Conservation (phyloP, 2,888 invertebrate species). For the Cepaea hortensis region DNA sequence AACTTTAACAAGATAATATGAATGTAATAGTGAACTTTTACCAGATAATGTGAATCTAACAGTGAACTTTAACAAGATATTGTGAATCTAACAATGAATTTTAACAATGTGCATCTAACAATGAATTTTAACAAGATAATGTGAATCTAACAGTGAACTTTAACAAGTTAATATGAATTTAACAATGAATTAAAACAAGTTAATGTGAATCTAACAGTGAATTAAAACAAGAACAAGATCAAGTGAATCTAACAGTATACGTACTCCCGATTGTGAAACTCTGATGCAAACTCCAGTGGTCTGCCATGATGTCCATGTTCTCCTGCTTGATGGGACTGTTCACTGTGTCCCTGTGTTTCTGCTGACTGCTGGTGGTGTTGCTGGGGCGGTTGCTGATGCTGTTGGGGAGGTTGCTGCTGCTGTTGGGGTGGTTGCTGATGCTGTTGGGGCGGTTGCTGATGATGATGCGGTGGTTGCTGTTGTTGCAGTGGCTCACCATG, state of each 20-base stretch:
- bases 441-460: neutral
- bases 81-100: too few species aligned
- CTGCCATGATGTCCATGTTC: conserved; percentile 52
- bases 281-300: conserved; percentile 56
- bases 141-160: too few species aligned
- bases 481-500: neutral
- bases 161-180: too few species aligned
- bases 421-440: neutral
- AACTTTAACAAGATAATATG: too few species aligned
- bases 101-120: too few species aligned
- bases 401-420: neutral
- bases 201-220: neutral
- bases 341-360: neutral
- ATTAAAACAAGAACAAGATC: too few species aligned
- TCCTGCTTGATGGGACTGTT: neutral
- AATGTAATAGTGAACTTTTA: too few species aligned
- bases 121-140: too few species aligned
- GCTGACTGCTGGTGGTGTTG: neutral
- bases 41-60: too few species aligned
- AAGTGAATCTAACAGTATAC: conserved; percentile 31
- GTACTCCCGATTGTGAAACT: conserved; percentile 66
- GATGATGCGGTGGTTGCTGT: neutral
- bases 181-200: too few species aligned
- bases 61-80: too few species aligned
- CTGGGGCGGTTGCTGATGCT: neutral